A percentile compares a stretch with the other conserved stretches of the same genome.
These are phyloP conservation scores for Ophion obscuratus DNA, from an alignment of 2,888 invertebrate genomes.

Conservation along the genomic window DNA sequence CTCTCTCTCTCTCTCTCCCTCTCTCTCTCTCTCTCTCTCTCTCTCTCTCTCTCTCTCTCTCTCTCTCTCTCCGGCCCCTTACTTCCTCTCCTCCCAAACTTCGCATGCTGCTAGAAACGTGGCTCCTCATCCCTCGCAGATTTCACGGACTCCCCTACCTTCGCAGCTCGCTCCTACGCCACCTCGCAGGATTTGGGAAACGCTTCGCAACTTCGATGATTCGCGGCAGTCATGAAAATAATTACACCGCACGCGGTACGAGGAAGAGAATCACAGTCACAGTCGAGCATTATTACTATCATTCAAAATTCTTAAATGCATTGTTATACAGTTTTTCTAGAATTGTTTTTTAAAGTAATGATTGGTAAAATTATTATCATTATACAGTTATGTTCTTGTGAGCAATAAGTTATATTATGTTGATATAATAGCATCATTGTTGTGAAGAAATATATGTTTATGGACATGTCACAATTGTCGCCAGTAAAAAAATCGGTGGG, in stretches of 20 bases:
- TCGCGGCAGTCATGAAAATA: neutral
- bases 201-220: neutral
- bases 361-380: no score
- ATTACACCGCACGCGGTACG: neutral
- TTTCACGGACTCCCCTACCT: slow-evolving; percentile 36
- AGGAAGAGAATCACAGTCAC: neutral
- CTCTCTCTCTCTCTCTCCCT: slow-evolving; percentile 58
- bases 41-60: slow-evolving; percentile 59
- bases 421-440: no score
- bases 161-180: neutral
- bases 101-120: slow-evolving; percentile 51
- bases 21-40: slow-evolving; percentile 68
- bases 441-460: no score
- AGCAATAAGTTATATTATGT: no score
- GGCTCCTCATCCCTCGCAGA: slow-evolving; percentile 31
- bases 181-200: slow-evolving; percentile 20
- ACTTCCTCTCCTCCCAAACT: slow-evolving; percentile 1
- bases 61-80: slow-evolving; percentile 68
- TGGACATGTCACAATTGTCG: no score
- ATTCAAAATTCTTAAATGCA: neutral
- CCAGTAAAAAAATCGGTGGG: no score
- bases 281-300: neutral
- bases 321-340: neutral
- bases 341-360: no score
- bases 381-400: no score